Percentiles rank a stretch among this genome's conserved stretches.
Evolutionary conservation across 2,888 invertebrate species (phyloP).

Genomic region (Lordiphosa andalusiaca): DNA sequence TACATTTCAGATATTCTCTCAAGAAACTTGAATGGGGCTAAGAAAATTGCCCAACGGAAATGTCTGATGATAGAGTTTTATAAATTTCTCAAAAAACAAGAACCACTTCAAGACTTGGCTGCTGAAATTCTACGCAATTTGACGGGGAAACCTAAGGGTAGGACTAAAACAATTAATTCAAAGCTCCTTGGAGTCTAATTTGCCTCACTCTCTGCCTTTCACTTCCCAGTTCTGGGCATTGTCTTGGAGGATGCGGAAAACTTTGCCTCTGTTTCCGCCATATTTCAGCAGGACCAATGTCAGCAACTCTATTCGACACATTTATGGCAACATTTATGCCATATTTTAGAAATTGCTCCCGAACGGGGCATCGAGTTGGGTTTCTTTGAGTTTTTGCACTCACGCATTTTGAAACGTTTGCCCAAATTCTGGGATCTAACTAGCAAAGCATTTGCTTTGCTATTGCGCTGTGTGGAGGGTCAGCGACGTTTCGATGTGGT

Average conservation of each 20-base stretch:
- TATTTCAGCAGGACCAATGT: conserved; percentile 55
- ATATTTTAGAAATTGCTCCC: conserved; percentile 69
- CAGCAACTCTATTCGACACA: conserved; percentile 46
- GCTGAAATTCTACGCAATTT: conserved; percentile 65
- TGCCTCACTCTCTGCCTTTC: too few relatives aligned
- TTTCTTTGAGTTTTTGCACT: conserved; percentile 71
- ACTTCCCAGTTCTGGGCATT: conserved; percentile 37
- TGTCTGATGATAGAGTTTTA: conserved; percentile 67
- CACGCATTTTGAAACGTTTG: conserved; percentile 49
- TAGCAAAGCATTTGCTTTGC: conserved; percentile 76
- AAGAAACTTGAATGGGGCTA: conserved; percentile 57
- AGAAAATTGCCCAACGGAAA: conserved; percentile 46
- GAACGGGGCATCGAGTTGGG: conserved; percentile 65
- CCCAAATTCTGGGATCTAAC: conserved; percentile 58
- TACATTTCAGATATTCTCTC: conserved; percentile 52
- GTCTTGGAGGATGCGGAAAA: conserved; percentile 44
- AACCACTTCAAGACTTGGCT: conserved; percentile 34
- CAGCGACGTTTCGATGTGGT: conserved; percentile 62
- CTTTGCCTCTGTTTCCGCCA: conserved; percentile 36
- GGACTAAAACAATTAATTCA: background rate
- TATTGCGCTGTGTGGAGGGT: conserved; percentile 73
- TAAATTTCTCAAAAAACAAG: conserved; percentile 45
- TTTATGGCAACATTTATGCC: conserved; percentile 71
- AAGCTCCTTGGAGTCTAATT: background rate
- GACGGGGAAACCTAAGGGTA: conserved; percentile 56